These are phyloP conservation scores for Sebastes baramenuke DNA, from an alignment of 2,797 vertebrate species.

Conservation along the genomic window DNA sequence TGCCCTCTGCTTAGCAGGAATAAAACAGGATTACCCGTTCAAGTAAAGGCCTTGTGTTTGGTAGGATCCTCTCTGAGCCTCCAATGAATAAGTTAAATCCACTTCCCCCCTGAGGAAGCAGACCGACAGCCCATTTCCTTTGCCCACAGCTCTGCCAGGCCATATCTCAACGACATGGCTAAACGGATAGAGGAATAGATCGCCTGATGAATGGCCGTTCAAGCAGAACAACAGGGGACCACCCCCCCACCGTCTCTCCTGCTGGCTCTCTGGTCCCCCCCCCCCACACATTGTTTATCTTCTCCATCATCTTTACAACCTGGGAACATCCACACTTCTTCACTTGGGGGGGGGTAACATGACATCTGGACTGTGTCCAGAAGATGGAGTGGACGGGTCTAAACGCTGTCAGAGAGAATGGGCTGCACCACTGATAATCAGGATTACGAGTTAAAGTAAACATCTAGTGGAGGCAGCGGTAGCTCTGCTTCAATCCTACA, in stretches of 20 bases:
- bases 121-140: conserved; percentile 54
- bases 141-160: conserved; percentile 23
- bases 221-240: conserved; percentile 44
- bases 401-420: background rate
- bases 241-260: background rate
- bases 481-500: background rate
- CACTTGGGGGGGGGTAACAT: background rate
- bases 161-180: conserved; percentile 43
- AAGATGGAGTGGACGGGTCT: background rate
- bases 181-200: conserved; percentile 43
- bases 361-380: conserved; percentile 19
- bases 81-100: conserved; percentile 35
- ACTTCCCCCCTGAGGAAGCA: conserved; percentile 12
- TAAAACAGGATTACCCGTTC: background rate
- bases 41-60: background rate
- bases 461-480: background rate
- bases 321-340: conserved; percentile 39
- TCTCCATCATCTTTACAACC: conserved; percentile 67
- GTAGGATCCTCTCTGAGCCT: conserved; percentile 12
- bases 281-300: conserved; percentile 53
- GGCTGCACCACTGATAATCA: background rate
- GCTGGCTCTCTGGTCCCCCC: background rate
- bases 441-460: conserved; percentile 15
- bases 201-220: conserved; percentile 60
- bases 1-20: background rate